Base-by-base conservation (phyloP, 2,113 vertebrate genomes). In the Macrotus californicus region DNA sequence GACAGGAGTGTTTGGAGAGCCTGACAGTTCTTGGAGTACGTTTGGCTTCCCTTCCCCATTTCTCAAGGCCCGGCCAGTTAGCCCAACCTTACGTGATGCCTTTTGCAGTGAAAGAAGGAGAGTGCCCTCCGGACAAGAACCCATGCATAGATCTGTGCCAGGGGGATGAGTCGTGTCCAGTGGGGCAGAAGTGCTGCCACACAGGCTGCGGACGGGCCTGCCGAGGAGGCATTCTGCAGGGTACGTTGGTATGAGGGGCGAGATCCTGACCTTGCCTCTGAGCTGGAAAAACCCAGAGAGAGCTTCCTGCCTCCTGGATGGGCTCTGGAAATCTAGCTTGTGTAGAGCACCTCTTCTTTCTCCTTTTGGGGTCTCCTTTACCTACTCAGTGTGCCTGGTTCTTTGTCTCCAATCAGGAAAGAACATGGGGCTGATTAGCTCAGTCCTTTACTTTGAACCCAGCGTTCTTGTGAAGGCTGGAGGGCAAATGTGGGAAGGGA, bases 91-190 rank as follows among this genome's bases (percentile, higher is more conserved):
- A 0, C 0, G 2, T 82, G 52, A 6, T 88, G 14, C 85, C 76
- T 96, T 80, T 96, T 94, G 50, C 67, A 96, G 94, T 91, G 69
- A 97, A 96, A 93, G 85, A 92, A 39, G 96, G 93, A 82, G 82
- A 93, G 50, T 95, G 86, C 8, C 91, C 88, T 73, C 69, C 41
- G 7, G 72, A 92, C 70, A 31, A 67, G 84, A 87, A 80, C 54
- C 66, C 50, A 0, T 94, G 94, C 56, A 61, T 67, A 95, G 81
- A 83, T 3, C 82, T 95, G 39, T 95, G 93, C 77, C 76, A 56
- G 36, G 61, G 72, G 6, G 54, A 85, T 16, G 72, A 59, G 3
- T 82, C 22, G 0, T 95, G 88, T 61, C 95, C 61, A 0, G 46
- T 66, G 13, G 81, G 92, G 48, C 76, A 92, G 87, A 92, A 94